These are phyloP conservation scores for Carapus acus DNA, from an alignment of 2,797 vertebrate genomes.

Conservation along the genomic window DNA sequence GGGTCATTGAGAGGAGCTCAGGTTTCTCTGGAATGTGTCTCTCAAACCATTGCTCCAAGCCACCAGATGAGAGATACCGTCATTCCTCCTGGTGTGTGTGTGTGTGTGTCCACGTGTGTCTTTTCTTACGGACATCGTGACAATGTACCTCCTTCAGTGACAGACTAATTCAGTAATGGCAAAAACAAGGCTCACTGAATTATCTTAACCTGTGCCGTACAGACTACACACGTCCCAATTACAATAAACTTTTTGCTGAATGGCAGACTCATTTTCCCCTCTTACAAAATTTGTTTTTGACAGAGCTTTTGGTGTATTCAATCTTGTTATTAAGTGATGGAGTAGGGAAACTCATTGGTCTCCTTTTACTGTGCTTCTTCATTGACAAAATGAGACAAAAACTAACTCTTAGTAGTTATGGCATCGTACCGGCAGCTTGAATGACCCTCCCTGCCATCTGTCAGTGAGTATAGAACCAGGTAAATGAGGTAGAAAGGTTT, in stretches of 20 bases:
- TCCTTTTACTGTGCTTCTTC: too few species aligned
- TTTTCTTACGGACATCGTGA: conserved; percentile 26
- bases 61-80: conserved; percentile 59
- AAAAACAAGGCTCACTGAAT: too few species aligned
- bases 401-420: neutral
- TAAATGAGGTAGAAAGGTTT: conserved; percentile 44
- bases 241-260: too few species aligned
- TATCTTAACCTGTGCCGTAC: too few species aligned
- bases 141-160: conserved; percentile 31
- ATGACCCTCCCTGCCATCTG: conserved; percentile 18
- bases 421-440: conserved; percentile 8
- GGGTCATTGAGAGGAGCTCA: conserved; percentile 27
- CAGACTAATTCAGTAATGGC: too few species aligned
- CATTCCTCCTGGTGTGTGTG: conserved; percentile 31
- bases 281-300: too few species aligned
- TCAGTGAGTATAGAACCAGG: conserved; percentile 34
- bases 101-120: too few species aligned
- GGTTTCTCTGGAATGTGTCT: conserved; percentile 60
- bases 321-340: too few species aligned
- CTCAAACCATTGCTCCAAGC: conserved; percentile 38
- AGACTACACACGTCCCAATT: too few species aligned
- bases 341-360: too few species aligned
- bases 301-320: too few species aligned
- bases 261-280: too few species aligned
- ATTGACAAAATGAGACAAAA: conserved; percentile 10